Conservation (phyloP, 2,113 vertebrate species). For the Xenopus borealis region DNA sequence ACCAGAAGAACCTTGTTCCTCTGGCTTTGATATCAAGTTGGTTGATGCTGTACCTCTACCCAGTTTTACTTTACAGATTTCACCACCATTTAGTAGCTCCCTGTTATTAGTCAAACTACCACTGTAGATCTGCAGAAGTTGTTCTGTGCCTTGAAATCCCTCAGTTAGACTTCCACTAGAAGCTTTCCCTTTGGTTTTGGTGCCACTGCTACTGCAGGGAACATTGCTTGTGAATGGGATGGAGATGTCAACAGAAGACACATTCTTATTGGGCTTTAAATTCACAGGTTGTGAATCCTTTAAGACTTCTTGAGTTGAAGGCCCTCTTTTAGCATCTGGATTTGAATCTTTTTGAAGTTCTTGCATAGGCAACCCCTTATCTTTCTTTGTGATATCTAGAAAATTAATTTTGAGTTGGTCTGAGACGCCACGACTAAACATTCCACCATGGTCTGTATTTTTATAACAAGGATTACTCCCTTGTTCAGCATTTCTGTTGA, state of each 20-base stretch:
- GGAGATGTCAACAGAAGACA: neutral
- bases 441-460: neutral
- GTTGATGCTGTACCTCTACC: neutral
- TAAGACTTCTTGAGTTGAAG: neutral
- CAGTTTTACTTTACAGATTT: neutral
- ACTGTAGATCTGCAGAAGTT: neutral
- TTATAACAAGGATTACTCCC: neutral
- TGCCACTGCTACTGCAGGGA: neutral
- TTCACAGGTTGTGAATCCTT: too few species aligned
- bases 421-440: neutral
- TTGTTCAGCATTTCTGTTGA: neutral
- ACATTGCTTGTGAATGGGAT: neutral
- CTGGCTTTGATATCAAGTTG: neutral
- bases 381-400: neutral
- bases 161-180: neutral
- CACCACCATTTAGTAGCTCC: neutral
- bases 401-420: neutral
- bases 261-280: neutral
- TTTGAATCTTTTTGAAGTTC: neutral
- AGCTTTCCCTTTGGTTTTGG: neutral
- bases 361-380: neutral
- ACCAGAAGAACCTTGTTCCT: neutral
- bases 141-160: neutral
- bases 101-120: neutral
- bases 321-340: neutral